A percentile compares a stretch with the other conserved stretches of the same genome.
Conservation (phyloP, 1,140 invertebrate genomes). For the Saccostrea cuccullata region DNA sequence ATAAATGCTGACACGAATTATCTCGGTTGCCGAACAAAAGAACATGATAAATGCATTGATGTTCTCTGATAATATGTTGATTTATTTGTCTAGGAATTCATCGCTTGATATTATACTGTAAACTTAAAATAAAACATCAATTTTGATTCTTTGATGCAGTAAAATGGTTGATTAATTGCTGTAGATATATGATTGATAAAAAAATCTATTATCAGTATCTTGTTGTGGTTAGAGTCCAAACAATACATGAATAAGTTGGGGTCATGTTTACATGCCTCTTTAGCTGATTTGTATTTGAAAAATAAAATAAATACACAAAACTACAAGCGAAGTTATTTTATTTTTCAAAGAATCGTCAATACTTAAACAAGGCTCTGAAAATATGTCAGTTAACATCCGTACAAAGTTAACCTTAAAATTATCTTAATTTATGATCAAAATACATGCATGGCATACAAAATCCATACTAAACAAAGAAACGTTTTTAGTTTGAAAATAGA, state of each 20-base stretch:
- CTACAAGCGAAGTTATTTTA: no score
- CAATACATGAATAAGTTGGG: not conserved
- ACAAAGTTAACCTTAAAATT: no score
- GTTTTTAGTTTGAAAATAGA: no score
- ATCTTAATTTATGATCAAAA: no score
- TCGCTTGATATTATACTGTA: not conserved
- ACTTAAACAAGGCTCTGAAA: no score
- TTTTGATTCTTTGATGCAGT: not conserved
- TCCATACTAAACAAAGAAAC: no score
- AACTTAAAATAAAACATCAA: not conserved
- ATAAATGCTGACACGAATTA: conserved; percentile 30
- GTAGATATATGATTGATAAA: not conserved
- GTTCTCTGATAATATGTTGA: not conserved
- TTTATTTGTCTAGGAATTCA: conserved; percentile 1
- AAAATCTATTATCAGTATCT: not conserved
- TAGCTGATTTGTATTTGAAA: no score
- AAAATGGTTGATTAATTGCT: not conserved
- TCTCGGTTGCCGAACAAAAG: conserved; percentile 1
- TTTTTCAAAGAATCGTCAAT: no score
- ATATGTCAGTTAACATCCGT: no score
- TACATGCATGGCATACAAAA: no score
- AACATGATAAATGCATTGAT: conserved; percentile 24
- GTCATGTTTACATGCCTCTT: not conserved
- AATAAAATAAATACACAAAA: no score
- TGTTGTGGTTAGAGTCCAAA: not conserved